These are phyloP conservation scores for Capromys pilorides DNA, from an alignment of 2,797 vertebrate genomes.

Conservation along the genomic window DNA sequence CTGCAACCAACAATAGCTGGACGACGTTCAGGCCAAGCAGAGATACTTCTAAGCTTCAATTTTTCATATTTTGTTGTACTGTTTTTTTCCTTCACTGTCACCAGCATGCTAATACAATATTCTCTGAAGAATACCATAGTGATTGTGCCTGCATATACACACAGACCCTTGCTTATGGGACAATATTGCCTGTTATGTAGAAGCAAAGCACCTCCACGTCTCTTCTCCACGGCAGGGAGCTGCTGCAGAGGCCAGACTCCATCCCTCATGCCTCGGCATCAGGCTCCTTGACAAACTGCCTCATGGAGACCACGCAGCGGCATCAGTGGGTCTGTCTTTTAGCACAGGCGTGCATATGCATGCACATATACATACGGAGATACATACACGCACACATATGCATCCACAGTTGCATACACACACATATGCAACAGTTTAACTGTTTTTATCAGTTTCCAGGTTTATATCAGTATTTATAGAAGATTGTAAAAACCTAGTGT, in stretches of 20 bases:
- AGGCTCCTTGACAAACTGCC: conserved; percentile 78
- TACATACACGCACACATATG: not conserved
- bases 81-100: not conserved
- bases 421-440: conserved; percentile 49
- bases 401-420: no score
- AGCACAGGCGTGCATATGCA: not conserved
- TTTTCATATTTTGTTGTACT: not conserved
- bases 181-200: conserved; percentile 13
- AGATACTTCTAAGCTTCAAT: not conserved
- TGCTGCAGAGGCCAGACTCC: conserved; percentile 76
- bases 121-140: not conserved
- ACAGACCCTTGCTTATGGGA: not conserved
- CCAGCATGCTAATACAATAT: not conserved
- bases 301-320: conserved; percentile 68
- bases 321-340: conserved; percentile 37
- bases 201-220: not conserved
- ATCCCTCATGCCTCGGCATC: conserved; percentile 71
- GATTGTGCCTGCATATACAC: no score
- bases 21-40: not conserved
- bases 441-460: conserved; percentile 33
- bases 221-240: conserved; percentile 65
- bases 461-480: conserved; percentile 3
- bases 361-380: not conserved
- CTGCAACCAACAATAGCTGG: not conserved
- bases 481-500: not conserved